Percentiles rank a stretch among this genome's conserved stretches.
These are phyloP conservation scores for Tyria jacobaeae DNA, from an alignment of 2,888 invertebrate species.

Conservation along the genomic window DNA sequence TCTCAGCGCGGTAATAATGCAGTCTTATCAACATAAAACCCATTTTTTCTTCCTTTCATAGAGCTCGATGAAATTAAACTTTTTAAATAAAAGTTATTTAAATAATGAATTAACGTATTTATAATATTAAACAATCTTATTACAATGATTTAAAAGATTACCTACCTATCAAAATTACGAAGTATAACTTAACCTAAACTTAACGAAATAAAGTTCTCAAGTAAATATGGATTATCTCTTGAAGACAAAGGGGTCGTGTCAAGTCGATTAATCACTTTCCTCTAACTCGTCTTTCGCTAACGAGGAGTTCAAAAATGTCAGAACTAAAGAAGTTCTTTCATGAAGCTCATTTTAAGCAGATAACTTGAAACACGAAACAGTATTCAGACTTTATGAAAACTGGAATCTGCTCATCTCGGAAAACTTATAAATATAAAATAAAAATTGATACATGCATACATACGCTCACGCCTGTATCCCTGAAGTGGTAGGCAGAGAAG, in stretches of 20 bases:
- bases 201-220: neutral
- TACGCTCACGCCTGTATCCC: no score
- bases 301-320: constrained; percentile 21
- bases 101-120: neutral
- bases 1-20: neutral
- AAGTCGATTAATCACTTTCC: constrained; percentile 19
- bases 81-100: neutral
- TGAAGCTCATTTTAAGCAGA: constrained; percentile 22
- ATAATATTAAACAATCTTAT: neutral
- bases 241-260: neutral
- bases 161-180: neutral
- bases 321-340: constrained; percentile 24
- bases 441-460: no score
- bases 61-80: neutral
- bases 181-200: no score
- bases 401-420: neutral
- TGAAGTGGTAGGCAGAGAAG: no score
- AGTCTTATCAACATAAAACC: neutral
- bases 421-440: neutral
- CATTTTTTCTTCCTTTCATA: neutral
- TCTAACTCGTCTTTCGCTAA: constrained; percentile 17
- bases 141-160: neutral
- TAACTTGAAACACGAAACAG: constrained; percentile 13
- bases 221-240: constrained; percentile 5
- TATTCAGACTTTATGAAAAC: neutral